These are phyloP conservation scores for Pocillopora meandrina DNA, from an alignment of 92 coral and sea anemone species.

Conservation along the genomic window DNA sequence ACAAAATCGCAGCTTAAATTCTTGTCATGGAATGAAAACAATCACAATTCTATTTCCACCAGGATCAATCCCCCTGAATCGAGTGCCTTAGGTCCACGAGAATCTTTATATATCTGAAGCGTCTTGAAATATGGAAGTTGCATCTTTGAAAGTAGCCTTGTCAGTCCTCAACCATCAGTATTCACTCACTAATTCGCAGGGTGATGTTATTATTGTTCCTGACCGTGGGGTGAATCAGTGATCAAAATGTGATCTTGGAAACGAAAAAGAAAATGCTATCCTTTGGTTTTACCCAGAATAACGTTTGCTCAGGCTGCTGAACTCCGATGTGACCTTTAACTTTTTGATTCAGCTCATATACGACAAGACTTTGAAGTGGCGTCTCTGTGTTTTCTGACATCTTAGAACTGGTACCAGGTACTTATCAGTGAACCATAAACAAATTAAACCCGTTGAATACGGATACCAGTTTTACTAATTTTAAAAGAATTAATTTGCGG, in stretches of 20 bases:
- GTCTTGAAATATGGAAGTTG: neutral
- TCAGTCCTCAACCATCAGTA: slow-evolving; percentile 9
- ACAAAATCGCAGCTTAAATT: neutral
- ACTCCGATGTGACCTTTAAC: neutral
- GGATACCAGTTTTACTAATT: slow-evolving; percentile 22
- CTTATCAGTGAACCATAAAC: slow-evolving; percentile 15
- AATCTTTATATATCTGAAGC: neutral
- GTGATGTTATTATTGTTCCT: neutral
- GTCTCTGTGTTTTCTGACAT: neutral
- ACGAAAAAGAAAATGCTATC: neutral
- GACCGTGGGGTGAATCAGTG: neutral
- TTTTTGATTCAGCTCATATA: neutral
- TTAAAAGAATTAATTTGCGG: neutral
- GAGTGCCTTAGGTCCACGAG: neutral
- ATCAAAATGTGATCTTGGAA: neutral
- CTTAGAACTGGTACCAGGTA: slow-evolving; percentile 16
- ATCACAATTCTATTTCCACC: neutral
- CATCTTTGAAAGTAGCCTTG: slow-evolving; percentile 40
- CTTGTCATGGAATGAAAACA: neutral
- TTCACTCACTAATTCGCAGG: slow-evolving; percentile 8
- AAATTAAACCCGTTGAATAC: neutral
- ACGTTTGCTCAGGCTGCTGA: neutral
- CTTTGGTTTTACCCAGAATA: neutral
- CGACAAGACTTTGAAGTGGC: neutral
- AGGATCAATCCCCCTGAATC: neutral